These are phyloP conservation scores for Antennarius striatus DNA, from an alignment of 2,113 vertebrate genomes.

Conservation along the genomic window DNA sequence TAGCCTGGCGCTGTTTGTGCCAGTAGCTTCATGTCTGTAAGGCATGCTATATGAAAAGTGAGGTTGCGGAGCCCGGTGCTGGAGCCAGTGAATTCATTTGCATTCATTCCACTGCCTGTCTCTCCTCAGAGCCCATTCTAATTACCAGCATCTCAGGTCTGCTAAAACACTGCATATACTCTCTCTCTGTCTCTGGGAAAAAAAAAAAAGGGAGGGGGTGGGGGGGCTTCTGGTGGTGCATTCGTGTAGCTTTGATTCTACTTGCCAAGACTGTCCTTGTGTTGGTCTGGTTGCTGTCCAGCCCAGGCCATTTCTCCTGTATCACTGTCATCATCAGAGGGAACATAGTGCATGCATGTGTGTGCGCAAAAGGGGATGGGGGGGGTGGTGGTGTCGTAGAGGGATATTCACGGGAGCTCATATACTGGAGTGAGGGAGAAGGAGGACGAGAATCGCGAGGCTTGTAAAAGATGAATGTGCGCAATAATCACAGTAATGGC, in stretches of 20 bases:
- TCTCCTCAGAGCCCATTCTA: constrained; percentile 79
- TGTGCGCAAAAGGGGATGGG: constrained; percentile 23
- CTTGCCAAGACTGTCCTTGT: constrained; percentile 64
- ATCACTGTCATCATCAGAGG: constrained; percentile 50
- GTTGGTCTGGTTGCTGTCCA: constrained; percentile 70
- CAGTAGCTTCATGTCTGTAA: constrained; percentile 66
- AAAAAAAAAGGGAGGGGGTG: constrained; percentile 51
- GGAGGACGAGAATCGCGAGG: constrained; percentile 34
- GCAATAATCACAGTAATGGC: constrained; percentile 62
- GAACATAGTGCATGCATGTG: constrained; percentile 45
- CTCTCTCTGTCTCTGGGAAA: constrained; percentile 33
- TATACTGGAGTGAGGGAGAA: constrained; percentile 2
- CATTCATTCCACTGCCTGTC: constrained; percentile 79
- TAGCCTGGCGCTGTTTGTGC: constrained; percentile 60
- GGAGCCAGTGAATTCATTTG: constrained; percentile 79
- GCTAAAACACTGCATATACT: constrained; percentile 64
- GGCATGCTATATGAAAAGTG: constrained; percentile 72
- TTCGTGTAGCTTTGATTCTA: constrained; percentile 70
- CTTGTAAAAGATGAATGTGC: constrained; percentile 61
- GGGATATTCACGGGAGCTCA: constrained; percentile 40
- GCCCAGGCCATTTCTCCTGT: constrained; percentile 49
- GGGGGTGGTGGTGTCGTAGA: constrained; percentile 57
- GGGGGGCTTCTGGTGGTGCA: constrained; percentile 62
- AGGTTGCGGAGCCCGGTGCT: constrained; percentile 64
- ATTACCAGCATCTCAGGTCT: constrained; percentile 78